Conservation (phyloP, 2,113 vertebrate genomes). For the Lampris megalopsis region DNA sequence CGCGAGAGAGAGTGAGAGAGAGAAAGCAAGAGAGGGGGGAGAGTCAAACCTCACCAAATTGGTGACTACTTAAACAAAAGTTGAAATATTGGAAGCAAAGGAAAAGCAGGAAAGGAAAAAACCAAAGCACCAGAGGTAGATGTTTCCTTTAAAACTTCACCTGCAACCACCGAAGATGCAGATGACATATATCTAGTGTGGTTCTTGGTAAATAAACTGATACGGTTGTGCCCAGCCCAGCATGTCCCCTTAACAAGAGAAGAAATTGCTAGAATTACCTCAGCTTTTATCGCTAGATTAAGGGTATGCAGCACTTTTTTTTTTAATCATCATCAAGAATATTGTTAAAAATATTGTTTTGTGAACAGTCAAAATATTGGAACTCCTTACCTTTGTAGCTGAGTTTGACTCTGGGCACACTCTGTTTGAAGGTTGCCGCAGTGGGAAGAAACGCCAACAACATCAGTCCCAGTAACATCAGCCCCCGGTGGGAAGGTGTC, state of each 20-base stretch:
- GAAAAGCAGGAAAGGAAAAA: too few species aligned
- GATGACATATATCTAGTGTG: too few species aligned
- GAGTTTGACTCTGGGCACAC: slow-evolving; percentile 91
- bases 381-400: slow-evolving; percentile 90
- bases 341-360: not conserved
- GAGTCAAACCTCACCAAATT: too few species aligned
- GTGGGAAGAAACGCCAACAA: slow-evolving; percentile 81
- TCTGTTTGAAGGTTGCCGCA: slow-evolving; percentile 87
- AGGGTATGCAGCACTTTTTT: not conserved
- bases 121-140: too few species aligned
- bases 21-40: too few species aligned
- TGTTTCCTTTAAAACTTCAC: too few species aligned
- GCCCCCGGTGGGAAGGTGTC: slow-evolving; percentile 64
- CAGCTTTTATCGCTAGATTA: not conserved
- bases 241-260: not conserved
- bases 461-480: slow-evolving; percentile 79
- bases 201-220: too few species aligned
- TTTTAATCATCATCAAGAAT: slow-evolving; percentile 1
- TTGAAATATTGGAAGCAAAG: too few species aligned
- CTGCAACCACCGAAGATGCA: too few species aligned
- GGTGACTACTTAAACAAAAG: too few species aligned
- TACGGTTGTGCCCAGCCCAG: too few species aligned
- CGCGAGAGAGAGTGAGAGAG: too few species aligned
- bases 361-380: slow-evolving; percentile 10
- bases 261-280: not conserved